Evolutionary conservation across 2,113 vertebrate genomes (phyloP), one percentile per base, ranked within the genome.

Genomic region (Tricholaema leucomelas): DNA sequence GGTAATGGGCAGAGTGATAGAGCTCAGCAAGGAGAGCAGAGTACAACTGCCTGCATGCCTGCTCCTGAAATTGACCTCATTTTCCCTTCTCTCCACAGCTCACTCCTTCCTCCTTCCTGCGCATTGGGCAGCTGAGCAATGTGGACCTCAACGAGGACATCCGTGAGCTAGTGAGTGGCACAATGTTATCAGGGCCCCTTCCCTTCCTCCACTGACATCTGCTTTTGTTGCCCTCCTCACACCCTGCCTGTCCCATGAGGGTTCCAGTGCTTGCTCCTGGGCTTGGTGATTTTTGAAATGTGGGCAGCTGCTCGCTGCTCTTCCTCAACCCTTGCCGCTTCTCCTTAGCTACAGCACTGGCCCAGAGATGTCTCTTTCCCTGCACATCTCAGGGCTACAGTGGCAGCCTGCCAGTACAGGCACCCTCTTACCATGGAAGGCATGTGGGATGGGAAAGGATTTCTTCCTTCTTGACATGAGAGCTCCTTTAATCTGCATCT

Each of bases 141-240:
- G 98, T 99, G 98, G 98, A 99, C 95, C 98, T 99, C 92, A 98
- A 98, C 0, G 99, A 99, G 64, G 98, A 99, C 8, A 12, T 87
- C 17, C 89, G 38, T 5, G 95, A 98, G 73, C 90, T 94, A 71
- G 98, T 98, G 88, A 98, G 97, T 52, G 36, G 83, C 42, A 0
- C 31, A 1, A 0, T 28, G 13, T 40, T 50, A 33, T 40, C 0
- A 0, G 50, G 13, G 69, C 15, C 30, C 4, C 38, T 81, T 69
- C 35, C 12, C n/a, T 42, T 36, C 54, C 38, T 60, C 58, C 64
- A 28, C 11, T 21, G 10, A 27, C 0, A 5, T 24, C 72, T 85
- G 48, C 28, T 73, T 44, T 40, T 69, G 8, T 60, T 48, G 15
- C 10, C 14, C 8, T 1, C 6, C 5, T 67, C 66, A 1, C 20